phyloP scores from a whole-genome alignment of 2,113 vertebrate genomes.

The Apistogramma diplotaenia region DNA sequence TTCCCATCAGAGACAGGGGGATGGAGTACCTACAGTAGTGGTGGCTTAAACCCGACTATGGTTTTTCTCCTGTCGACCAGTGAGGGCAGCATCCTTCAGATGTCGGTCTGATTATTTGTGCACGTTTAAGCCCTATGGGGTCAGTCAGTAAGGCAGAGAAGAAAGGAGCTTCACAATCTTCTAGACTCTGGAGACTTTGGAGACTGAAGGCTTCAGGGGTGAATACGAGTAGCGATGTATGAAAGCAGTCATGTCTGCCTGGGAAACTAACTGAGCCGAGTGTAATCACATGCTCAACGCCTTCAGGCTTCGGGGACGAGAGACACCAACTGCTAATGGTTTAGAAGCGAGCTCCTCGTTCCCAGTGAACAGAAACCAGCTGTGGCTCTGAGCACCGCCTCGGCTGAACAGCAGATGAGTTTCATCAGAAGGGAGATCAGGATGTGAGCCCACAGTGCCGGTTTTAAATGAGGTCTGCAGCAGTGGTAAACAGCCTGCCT shows the following conservation, averaged over 20 bases:
- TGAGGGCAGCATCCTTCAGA: too few relatives aligned
- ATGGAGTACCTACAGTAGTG: too few relatives aligned
- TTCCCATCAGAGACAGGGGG: too few relatives aligned
- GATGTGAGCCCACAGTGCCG: not conserved
- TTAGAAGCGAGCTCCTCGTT: not conserved
- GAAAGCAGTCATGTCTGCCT: not conserved
- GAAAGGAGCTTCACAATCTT: not conserved
- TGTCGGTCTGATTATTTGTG: too few relatives aligned
- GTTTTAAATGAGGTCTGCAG: slow-evolving; percentile 5
- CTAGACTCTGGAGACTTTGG: not conserved
- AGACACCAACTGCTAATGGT: not conserved
- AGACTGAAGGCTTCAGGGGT: not conserved
- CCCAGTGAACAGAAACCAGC: not conserved
- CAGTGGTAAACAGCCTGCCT: not conserved
- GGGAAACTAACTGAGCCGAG: not conserved
- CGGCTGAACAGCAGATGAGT: not conserved
- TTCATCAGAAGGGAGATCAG: not conserved
- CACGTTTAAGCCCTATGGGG: too few relatives aligned
- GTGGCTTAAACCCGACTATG: too few relatives aligned
- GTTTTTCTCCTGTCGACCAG: too few relatives aligned
- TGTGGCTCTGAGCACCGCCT: not conserved
- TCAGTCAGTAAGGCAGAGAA: not conserved
- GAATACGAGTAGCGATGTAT: not conserved
- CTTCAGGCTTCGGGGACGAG: not conserved
- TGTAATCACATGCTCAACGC: not conserved